Percentiles rank a stretch among this genome's conserved stretches.
These are phyloP conservation scores for Papilio machaon DNA, from an alignment of 1,140 invertebrate genomes.

Conservation along the genomic window DNA sequence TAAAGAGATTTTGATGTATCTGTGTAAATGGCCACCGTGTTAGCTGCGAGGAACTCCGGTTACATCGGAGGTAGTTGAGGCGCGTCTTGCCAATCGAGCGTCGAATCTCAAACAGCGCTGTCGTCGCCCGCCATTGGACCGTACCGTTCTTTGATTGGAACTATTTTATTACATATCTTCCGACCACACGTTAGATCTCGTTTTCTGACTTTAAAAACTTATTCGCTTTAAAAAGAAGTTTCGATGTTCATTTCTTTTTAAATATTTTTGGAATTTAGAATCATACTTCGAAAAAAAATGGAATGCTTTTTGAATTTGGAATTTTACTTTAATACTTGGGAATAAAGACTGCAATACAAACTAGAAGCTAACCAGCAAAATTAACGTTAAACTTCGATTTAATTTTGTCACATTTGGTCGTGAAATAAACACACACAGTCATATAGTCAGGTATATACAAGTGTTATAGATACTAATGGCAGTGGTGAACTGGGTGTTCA, in stretches of 20 bases:
- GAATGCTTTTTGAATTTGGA: too few species aligned
- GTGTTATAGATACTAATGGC: background rate
- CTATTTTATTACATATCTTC: conserved; percentile 33
- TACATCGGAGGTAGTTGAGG: conserved; percentile 2
- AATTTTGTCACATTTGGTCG: too few species aligned
- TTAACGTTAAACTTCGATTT: too few species aligned
- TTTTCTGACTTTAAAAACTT: conserved; percentile 29
- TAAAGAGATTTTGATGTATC: background rate
- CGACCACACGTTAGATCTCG: conserved; percentile 42
- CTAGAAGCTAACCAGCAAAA: too few species aligned
- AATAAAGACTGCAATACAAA: too few species aligned
- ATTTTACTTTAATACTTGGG: background rate
- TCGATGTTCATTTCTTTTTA: background rate
- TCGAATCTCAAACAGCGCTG: conserved; percentile 41
- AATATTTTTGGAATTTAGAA: background rate
- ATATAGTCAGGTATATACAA: background rate
- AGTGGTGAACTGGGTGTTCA: background rate
- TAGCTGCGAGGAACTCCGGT: background rate
- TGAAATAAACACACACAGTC: background rate
- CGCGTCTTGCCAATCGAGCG: conserved; percentile 43
- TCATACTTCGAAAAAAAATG: too few species aligned
- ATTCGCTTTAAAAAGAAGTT: background rate
- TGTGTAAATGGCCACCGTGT: background rate
- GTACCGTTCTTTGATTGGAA: conserved; percentile 44
- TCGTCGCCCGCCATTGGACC: conserved; percentile 36